These are phyloP conservation scores for Muntiacus muntjak DNA, from an alignment of 2,113 vertebrate genomes.

Conservation along the genomic window DNA sequence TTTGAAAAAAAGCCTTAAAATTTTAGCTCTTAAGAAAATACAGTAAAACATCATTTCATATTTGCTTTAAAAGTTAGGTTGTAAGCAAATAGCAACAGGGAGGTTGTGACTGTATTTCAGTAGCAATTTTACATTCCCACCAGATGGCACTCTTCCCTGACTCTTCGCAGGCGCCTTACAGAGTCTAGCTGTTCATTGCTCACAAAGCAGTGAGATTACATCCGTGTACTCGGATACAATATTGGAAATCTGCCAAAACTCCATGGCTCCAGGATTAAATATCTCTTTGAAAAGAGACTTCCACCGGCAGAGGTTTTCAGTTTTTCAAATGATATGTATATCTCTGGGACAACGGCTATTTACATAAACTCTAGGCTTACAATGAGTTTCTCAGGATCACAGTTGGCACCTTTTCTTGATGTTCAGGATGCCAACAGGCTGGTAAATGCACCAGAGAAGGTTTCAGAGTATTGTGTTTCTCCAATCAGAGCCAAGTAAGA, in stretches of 20 bases:
- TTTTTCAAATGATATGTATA: conserved; percentile 21
- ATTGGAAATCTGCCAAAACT: conserved; percentile 52
- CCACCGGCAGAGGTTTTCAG: neutral
- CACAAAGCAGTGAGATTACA: neutral
- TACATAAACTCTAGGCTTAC: conserved; percentile 39
- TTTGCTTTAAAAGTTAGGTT: neutral
- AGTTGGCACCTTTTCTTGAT: conserved; percentile 8
- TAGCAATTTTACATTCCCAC: conserved; percentile 21
- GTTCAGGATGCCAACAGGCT: conserved; percentile 2
- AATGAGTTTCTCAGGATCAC: neutral
- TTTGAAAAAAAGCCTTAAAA: neutral
- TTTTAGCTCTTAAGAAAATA: neutral
- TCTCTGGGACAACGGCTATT: conserved; percentile 58
- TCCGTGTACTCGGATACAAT: neutral
- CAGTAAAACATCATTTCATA: neutral
- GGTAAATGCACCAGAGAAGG: neutral
- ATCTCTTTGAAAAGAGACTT: conserved; percentile 53
- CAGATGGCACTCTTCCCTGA: conserved; percentile 64
- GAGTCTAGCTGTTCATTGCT: neutral
- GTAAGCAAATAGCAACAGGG: neutral
- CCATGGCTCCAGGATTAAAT: conserved; percentile 45
- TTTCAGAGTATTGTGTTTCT: conserved; percentile 36
- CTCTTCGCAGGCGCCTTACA: neutral
- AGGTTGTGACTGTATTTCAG: neutral
- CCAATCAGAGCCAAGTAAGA: conserved; percentile 36